Conservation (phyloP, 2,113 vertebrate species). For the Corythoichthys intestinalis region DNA sequence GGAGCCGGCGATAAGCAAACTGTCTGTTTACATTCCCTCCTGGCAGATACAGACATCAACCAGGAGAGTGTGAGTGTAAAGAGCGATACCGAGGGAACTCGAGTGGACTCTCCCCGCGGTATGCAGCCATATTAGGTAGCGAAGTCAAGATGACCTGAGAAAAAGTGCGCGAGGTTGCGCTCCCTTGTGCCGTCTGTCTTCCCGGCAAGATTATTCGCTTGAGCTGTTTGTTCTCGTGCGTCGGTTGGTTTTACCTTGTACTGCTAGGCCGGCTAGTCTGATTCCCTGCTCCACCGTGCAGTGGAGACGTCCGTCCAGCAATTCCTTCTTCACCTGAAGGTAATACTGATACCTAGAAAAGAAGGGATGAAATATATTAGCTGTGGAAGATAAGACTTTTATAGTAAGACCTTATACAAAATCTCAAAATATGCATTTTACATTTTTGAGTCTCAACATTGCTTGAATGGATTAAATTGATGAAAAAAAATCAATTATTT, state of each 20-base stretch:
- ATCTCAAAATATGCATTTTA: too few species aligned
- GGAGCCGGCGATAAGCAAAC: slow-evolving; percentile 59
- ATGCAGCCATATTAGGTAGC: slow-evolving; percentile 72
- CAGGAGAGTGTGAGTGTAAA: slow-evolving; percentile 48
- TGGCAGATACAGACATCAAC: slow-evolving; percentile 55
- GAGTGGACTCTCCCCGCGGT: slow-evolving; percentile 64
- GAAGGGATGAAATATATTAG: background rate
- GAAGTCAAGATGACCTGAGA: slow-evolving; percentile 63
- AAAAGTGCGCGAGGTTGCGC: slow-evolving; percentile 51
- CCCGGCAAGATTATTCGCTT: slow-evolving; percentile 32
- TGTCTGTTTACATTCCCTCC: slow-evolving; percentile 66
- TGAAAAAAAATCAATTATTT: too few species aligned
- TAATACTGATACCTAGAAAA: slow-evolving; percentile 90
- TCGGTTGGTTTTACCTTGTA: slow-evolving; percentile 80
- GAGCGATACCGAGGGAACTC: slow-evolving; percentile 67
- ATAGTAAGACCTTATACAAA: too few species aligned
- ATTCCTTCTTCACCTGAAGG: slow-evolving; percentile 95
- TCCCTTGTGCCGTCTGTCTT: slow-evolving; percentile 37
- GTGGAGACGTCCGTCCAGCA: slow-evolving; percentile 84
- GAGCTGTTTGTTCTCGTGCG: slow-evolving; percentile 22
- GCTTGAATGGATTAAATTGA: too few species aligned
- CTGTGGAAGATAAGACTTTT: too few species aligned
- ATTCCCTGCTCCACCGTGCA: slow-evolving; percentile 86
- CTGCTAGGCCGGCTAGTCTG: slow-evolving; percentile 87
- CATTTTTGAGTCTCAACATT: too few species aligned